Evolutionary conservation across 2,888 invertebrate genomes (phyloP), one percentile per base, ranked within the genome.

Genomic region (Drosophila austrosaltans): DNA sequence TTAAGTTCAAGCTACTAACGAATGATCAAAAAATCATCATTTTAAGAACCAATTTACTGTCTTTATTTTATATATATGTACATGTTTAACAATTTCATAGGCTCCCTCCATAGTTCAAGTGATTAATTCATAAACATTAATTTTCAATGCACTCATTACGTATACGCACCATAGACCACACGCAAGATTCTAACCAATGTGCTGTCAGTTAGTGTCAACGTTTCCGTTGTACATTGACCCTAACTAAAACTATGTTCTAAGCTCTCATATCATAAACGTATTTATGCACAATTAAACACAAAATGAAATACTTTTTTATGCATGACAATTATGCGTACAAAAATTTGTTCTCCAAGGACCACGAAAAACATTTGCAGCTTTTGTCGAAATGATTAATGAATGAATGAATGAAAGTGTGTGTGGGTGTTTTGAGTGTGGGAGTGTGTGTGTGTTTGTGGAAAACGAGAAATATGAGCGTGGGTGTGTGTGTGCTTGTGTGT

Each of bases 351-450:
- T 44, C 63, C 39, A 36, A 56, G 66, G 42, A n/a, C 44, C 63
- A 65, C 53, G 32, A 48, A 48, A 58, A 72, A 44, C 61, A 66
- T 75, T 76, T 70, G 59, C 70, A 72, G 85, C 74, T 78, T 48
- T 68, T 73, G 66, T 57, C 63, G 58, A 59, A 69, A 82, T 83
- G 83, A 83, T 83, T 87, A 83, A 83, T 83, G 83, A 82, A 76
- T 74, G 73, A 66, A 39, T 40, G 88, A 82, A 76, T 74, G 73
- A 65, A 39, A 2, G 28, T 28, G 28, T 16, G 16, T 16, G 16
- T 16, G 16, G 16, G 16, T 16, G 16, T 16, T 16, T 16, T 16
- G 0, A 16, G 16, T 36, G 36, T 36, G 36, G 1, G 36, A 22
- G 66, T 58, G 61, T 36, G 54, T 40, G 20, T 39, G 67, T 54